Conservation (phyloP, 2,888 invertebrate genomes). For the Anaspis maculata region DNA sequence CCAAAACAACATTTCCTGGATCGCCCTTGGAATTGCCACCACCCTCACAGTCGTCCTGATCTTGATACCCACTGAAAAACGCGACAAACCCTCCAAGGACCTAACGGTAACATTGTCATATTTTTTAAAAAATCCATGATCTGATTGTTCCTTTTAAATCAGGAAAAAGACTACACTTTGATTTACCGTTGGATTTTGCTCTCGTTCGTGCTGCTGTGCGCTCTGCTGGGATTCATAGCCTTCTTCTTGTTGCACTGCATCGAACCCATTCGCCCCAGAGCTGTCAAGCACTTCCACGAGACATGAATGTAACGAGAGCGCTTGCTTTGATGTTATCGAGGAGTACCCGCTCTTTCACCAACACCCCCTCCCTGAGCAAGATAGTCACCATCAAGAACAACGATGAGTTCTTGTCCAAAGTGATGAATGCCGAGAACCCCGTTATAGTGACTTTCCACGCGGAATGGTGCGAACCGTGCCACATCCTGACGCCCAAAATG, state of each 20-base stretch:
- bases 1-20: conserved; percentile 56
- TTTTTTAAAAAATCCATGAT: not conserved
- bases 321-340: no score
- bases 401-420: conserved; percentile 70
- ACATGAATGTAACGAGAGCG: no score
- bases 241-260: conserved; percentile 45
- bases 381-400: conserved; percentile 57
- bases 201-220: conserved; percentile 40
- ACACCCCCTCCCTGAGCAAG: conserved; percentile 23
- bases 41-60: conserved; percentile 52
- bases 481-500: conserved; percentile 76
- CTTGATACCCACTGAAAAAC: conserved; percentile 47
- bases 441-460: conserved; percentile 90
- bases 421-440: conserved; percentile 74
- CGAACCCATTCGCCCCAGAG: conserved; percentile 42
- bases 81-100: conserved; percentile 8
- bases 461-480: conserved; percentile 87
- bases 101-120: conserved; percentile 11
- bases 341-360: not conserved
- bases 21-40: conserved; percentile 48
- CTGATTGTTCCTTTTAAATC: conserved; percentile 24
- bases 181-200: conserved; percentile 46
- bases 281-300: no score
- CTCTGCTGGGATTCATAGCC: conserved; percentile 41
- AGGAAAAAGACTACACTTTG: conserved; percentile 49